These are phyloP conservation scores for Chloropsis cyanopogon DNA, from an alignment of 2,113 vertebrate species.

Conservation along the genomic window DNA sequence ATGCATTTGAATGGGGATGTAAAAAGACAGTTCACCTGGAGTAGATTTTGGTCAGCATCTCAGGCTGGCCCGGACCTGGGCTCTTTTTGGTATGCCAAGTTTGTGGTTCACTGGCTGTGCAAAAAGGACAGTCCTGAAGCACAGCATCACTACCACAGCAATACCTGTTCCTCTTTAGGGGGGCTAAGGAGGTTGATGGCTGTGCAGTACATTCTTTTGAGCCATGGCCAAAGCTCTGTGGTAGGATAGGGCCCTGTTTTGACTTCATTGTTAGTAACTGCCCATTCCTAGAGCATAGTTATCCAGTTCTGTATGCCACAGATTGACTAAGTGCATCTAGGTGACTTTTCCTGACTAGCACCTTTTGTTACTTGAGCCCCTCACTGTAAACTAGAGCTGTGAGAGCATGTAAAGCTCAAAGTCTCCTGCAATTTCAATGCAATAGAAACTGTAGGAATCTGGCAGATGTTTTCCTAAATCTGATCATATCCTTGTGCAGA, in stretches of 20 bases:
- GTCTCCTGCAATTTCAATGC: background rate
- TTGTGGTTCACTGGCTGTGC: background rate
- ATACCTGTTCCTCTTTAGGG: background rate
- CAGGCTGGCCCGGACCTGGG: background rate
- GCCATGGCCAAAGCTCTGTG: background rate
- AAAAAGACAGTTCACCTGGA: background rate
- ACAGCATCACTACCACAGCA: background rate
- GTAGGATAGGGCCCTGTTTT: background rate
- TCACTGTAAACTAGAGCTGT: background rate
- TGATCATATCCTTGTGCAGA: background rate
- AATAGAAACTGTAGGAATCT: background rate
- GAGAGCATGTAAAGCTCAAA: background rate
- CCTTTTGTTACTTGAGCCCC: background rate
- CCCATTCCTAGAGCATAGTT: background rate
- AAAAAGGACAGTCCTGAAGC: background rate
- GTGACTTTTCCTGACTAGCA: background rate
- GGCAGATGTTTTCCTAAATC: background rate
- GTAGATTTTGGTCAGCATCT: background rate
- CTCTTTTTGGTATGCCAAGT: background rate
- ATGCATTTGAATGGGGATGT: background rate
- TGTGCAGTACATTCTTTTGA: background rate
- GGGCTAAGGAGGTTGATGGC: background rate
- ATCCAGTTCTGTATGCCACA: rapidly evolving
- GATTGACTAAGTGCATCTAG: no score
- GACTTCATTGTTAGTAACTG: background rate